These are phyloP conservation scores for Odontamblyopus rebecca DNA, from an alignment of 2,797 vertebrate genomes.

Conservation along the genomic window DNA sequence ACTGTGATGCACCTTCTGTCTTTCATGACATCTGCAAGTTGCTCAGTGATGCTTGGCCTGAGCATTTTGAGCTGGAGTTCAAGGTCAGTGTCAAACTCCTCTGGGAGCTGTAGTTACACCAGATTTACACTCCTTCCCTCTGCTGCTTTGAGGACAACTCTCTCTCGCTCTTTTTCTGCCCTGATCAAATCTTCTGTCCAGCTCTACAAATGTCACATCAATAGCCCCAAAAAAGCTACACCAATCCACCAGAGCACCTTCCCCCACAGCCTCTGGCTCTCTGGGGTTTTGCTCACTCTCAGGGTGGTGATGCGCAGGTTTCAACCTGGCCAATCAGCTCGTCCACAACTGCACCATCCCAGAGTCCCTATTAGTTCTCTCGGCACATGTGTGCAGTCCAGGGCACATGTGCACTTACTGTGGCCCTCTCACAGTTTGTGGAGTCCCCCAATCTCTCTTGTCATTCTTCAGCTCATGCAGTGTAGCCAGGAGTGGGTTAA, in stretches of 20 bases:
- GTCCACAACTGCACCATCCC: not conserved
- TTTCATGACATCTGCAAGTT: not conserved
- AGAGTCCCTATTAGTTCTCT: not conserved
- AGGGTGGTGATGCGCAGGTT: not conserved
- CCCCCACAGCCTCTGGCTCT: not conserved
- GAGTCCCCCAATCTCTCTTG: too few relatives aligned
- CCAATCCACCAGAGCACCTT: not conserved
- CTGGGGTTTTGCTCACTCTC: not conserved
- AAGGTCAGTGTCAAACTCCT: not conserved
- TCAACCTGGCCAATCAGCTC: not conserved
- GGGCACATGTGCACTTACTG: not conserved
- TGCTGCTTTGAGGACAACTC: not conserved
- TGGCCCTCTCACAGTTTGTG: not conserved
- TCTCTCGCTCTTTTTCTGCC: not conserved
- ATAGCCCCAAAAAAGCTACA: not conserved
- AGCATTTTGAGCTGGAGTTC: constrained; percentile 1
- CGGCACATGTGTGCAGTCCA: not conserved
- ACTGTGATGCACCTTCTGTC: not conserved
- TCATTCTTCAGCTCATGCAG: too few relatives aligned
- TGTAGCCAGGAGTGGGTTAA: too few relatives aligned
- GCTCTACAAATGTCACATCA: not conserved
- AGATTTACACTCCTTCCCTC: not conserved
- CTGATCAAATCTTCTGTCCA: not conserved
- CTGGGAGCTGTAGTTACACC: not conserved
- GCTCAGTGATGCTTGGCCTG: not conserved